Conservation (phyloP, 1,140 invertebrate species). For the Euwallacea similis region DNA sequence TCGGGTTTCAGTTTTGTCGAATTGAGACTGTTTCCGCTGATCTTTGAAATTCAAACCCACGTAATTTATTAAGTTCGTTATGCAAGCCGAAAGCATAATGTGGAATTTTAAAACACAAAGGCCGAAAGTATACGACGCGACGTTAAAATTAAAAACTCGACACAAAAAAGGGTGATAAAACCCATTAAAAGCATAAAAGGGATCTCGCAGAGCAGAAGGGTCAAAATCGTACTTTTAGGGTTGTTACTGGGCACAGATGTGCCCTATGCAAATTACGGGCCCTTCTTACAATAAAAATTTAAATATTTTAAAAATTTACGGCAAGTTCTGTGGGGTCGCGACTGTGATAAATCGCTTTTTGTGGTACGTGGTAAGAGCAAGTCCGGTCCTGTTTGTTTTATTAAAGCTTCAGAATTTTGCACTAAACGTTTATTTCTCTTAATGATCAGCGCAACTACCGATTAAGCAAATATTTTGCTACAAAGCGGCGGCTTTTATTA, state of each 20-base stretch:
- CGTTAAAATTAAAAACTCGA: constrained; percentile 28
- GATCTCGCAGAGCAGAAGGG: constrained; percentile 20
- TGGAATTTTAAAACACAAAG: neutral
- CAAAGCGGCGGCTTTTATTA: too few relatives aligned
- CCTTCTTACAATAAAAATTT: constrained; percentile 39
- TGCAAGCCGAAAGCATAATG: too few relatives aligned
- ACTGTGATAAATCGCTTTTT: neutral
- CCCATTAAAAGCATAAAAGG: constrained; percentile 37
- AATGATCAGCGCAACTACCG: too few relatives aligned
- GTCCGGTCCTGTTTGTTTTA: too few relatives aligned
- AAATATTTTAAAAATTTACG: constrained; percentile 36
- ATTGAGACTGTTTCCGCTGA: too few relatives aligned
- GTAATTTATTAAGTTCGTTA: too few relatives aligned
- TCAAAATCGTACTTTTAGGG: constrained; percentile 37
- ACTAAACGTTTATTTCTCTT: too few relatives aligned
- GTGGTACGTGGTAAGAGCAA: too few relatives aligned
- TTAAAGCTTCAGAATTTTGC: too few relatives aligned
- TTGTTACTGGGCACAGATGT: constrained; percentile 36
- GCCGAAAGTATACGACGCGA: neutral
- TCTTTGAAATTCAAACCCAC: too few relatives aligned
- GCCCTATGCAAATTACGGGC: constrained; percentile 33
- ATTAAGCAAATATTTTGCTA: too few relatives aligned
- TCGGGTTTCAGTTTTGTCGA: too few relatives aligned
- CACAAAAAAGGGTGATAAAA: constrained; percentile 37
- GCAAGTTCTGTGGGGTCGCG: neutral